Percentiles rank a stretch among this genome's conserved stretches.
Conservation (phyloP, 2,888 invertebrate genomes). For the Oegoconia quadripuncta region DNA sequence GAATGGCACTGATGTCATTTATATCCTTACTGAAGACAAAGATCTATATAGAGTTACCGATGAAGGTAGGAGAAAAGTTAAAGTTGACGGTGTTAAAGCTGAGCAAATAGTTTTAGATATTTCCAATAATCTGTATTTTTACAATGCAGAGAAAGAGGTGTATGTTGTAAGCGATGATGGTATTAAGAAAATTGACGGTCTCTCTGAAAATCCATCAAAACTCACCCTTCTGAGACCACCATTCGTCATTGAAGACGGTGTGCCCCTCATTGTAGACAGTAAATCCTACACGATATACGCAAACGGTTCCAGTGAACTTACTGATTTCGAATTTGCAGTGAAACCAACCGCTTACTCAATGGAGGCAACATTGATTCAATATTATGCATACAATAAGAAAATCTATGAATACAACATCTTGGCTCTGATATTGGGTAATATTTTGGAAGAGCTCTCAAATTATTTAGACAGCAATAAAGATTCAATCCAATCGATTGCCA, state of each 20-base stretch:
- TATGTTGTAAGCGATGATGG: conserved; percentile 35
- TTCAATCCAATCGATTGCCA: conserved; percentile 37
- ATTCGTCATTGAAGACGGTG: conserved; percentile 35
- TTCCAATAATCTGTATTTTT: conserved; percentile 48
- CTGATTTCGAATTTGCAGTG: conserved; percentile 29
- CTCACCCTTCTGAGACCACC: conserved; percentile 43
- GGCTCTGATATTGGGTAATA: conserved; percentile 20
- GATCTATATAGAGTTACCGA: conserved; percentile 50
- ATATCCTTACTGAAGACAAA: conserved; percentile 45
- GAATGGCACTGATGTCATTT: conserved; percentile 41
- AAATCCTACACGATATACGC: conserved; percentile 34
- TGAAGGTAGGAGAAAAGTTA: conserved; percentile 43
- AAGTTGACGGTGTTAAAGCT: conserved; percentile 40
- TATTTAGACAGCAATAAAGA: conserved; percentile 32
- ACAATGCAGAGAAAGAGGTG: conserved; percentile 35
- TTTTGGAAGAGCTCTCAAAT: conserved; percentile 28
- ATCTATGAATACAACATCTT: conserved; percentile 56
- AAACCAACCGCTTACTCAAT: conserved; percentile 46
- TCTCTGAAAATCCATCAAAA: conserved; percentile 36
- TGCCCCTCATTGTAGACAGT: conserved; percentile 38
- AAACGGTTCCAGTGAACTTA: conserved; percentile 38
- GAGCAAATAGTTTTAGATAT: conserved; percentile 49
- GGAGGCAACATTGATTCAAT: conserved; percentile 48
- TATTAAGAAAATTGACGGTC: conserved; percentile 40
- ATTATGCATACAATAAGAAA: conserved; percentile 49